Evolutionary conservation across 2,888 invertebrate species (phyloP), one percentile per base, ranked within the genome.

Genomic region (Parthenolecanium corni): DNA sequence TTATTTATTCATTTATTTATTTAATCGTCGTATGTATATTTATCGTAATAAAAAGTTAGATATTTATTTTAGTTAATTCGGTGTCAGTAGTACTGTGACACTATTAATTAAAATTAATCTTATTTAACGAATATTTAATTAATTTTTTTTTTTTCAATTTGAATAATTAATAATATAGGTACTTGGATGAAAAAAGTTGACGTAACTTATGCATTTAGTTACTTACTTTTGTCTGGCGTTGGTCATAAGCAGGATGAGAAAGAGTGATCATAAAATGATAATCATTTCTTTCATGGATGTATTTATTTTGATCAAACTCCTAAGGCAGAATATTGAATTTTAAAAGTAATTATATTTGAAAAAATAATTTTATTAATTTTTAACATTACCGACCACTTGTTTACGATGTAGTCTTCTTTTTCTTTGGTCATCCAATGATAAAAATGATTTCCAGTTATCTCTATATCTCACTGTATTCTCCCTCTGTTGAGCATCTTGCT

Each of bases 231-330:
- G 67, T 54, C 14, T 44, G 62, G 64, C 68, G 66, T 64, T 80
- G 81, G 74, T 94, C 89, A 72, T 90, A 94, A 1, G 93, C 92
- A 0, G 96, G 95, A 52, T 90, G 88, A 4, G 94, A 87, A 21
- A 92, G 90, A 0, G 95, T 90, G 42, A 91, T 91, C 75, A 94
- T 83, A 65, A 95, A 76, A 65, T 89, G 82, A 67, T 80, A 81
- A 25, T 77, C 62, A 40, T 64, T 56, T 21, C 66, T 52, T 20
- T 65, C 65, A 36, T 65, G 64, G 38, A 62, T 25, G 20, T 64
- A 64, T 42, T 64, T 64, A 58, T 66, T 67, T 62, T 67, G 66
- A 61, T 66, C 38, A 6, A 62, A 49, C 38, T 65, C 65, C 66
- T 66, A 44, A 31, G 5, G 9, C 4, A 31, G 31, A 9, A 31